A percentile compares a stretch with the other conserved stretches of the same genome.
These are phyloP conservation scores for Beroe ovata DNA, from an alignment of 37 sponge, comb jelly and placozoan genomes.

Conservation along the genomic window DNA sequence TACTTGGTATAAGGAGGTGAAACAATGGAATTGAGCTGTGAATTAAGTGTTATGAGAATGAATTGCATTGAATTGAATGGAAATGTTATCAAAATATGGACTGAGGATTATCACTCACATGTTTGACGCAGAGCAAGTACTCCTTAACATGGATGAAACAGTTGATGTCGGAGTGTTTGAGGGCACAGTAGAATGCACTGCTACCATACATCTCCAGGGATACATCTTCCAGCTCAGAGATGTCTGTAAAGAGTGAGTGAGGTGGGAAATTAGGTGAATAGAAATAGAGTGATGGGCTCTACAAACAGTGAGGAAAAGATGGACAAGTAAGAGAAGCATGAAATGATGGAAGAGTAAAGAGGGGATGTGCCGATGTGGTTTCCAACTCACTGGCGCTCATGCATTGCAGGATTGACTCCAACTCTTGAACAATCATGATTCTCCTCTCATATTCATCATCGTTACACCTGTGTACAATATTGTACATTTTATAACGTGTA, in stretches of 20 bases:
- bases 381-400: background rate
- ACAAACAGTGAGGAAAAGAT: too few species aligned
- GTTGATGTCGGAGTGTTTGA: slow-evolving; percentile 14
- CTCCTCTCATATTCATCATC: slow-evolving; percentile 6
- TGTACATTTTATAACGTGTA: too few species aligned
- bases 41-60: too few species aligned
- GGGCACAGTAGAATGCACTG: background rate
- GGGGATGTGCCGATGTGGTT: too few species aligned
- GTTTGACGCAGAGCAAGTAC: slow-evolving; percentile 50
- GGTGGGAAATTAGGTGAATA: too few species aligned
- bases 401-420: slow-evolving; percentile 17
- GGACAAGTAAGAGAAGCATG: too few species aligned
- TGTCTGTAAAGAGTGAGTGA: background rate
- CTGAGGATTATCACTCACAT: background rate
- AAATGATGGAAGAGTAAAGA: too few species aligned
- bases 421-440: background rate
- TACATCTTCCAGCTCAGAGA: slow-evolving; percentile 12
- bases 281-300: too few species aligned
- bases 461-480: slow-evolving; percentile 42
- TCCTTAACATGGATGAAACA: slow-evolving; percentile 16
- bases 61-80: too few species aligned
- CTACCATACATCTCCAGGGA: slow-evolving; percentile 21
- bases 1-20: too few species aligned
- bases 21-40: too few species aligned
- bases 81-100: too few species aligned